Evolutionary conservation across 2,888 invertebrate species (phyloP).

Genomic region (Dolichopus griseipennis): DNA sequence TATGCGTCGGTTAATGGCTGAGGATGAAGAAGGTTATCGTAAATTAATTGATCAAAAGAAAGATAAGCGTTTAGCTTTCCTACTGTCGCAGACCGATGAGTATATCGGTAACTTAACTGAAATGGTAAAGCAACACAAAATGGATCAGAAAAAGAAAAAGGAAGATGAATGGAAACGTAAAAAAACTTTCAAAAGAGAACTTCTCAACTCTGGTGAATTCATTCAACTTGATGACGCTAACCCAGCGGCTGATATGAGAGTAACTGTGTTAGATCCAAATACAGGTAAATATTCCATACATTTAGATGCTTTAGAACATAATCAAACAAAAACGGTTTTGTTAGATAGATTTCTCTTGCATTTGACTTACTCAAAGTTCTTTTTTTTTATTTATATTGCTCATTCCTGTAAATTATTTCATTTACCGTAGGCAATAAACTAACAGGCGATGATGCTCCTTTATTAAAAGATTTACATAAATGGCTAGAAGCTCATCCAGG

Average conservation of each 20-base stretch:
- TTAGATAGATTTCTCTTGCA: no score
- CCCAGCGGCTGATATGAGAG: constrained; percentile 71
- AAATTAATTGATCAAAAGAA: constrained; percentile 99
- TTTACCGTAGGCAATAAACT: constrained; percentile 44
- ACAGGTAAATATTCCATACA: constrained; percentile 50
- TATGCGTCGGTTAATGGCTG: constrained; percentile 98
- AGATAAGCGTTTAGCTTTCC: constrained; percentile 95
- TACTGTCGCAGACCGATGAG: constrained; percentile 96
- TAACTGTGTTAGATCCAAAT: constrained; percentile 81
- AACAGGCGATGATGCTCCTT: constrained; percentile 77
- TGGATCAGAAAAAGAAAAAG: constrained; percentile 84
- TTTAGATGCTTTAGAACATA: no score
- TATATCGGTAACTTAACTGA: constrained; percentile 95
- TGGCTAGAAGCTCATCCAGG: constrained; percentile 90
- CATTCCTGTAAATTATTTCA: not conserved
- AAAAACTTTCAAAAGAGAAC: constrained; percentile 62
- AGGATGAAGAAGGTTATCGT: constrained; percentile 98
- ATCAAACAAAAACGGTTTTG: no score
- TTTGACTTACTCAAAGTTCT: no score
- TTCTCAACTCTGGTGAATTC: constrained; percentile 56
- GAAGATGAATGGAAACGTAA: constrained; percentile 78
- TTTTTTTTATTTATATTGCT: no score
- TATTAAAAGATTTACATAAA: constrained; percentile 72
- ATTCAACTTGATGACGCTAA: constrained; percentile 64
- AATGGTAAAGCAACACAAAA: constrained; percentile 93